phyloP scores from a whole-genome alignment of 2,113 vertebrate genomes.

The Oreotragus oreotragus region DNA sequence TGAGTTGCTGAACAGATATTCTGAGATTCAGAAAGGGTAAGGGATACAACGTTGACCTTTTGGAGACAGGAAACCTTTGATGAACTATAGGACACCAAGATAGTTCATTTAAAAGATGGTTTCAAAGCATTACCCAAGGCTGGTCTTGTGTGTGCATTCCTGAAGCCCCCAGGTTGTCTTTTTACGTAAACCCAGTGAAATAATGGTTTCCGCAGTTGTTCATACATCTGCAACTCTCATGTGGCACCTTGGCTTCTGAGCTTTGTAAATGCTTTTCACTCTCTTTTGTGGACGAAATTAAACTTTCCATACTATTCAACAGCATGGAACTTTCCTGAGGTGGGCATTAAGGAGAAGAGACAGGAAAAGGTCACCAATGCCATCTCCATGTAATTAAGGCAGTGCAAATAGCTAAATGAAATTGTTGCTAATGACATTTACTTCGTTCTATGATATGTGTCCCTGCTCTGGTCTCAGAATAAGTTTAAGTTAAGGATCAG shows the following conservation, averaged over 20 bases:
- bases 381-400: conserved; percentile 26
- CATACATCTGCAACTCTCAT: background rate
- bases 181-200: conserved; percentile 52
- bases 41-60: conserved; percentile 67
- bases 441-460: background rate
- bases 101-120: conserved; percentile 66
- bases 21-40: conserved; percentile 72
- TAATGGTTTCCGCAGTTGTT: conserved; percentile 29
- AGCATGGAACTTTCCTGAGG: conserved; percentile 5
- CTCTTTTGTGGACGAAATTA: conserved; percentile 48
- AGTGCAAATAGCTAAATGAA: conserved; percentile 15
- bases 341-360: conserved; percentile 34
- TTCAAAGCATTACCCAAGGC: conserved; percentile 45
- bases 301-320: conserved; percentile 39
- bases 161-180: conserved; percentile 41
- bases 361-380: conserved; percentile 38
- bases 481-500: background rate
- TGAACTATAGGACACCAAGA: conserved; percentile 67
- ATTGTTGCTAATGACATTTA: conserved; percentile 13
- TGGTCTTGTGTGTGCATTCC: conserved; percentile 32
- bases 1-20: conserved; percentile 57
- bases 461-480: background rate
- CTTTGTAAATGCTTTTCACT: conserved; percentile 36
- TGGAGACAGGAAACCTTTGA: conserved; percentile 70
- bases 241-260: background rate